Percentiles rank a stretch among this genome's conserved stretches.
phyloP scores from a whole-genome alignment of 2,888 invertebrate genomes.

The Perizoma flavofasciatum region DNA sequence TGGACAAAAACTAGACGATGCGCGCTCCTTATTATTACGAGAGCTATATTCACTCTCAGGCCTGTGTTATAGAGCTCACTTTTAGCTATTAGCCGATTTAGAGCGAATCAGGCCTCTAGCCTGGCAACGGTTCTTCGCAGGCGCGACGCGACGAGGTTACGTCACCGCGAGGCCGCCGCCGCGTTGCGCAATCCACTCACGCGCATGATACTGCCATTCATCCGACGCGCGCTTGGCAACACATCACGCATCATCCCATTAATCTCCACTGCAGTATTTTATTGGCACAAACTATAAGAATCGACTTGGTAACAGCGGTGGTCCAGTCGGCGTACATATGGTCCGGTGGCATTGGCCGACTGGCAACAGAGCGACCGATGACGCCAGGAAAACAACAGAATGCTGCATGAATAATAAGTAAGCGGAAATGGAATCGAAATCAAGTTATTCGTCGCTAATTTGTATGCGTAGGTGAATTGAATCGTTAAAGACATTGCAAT shows the following conservation, averaged over 20 bases:
- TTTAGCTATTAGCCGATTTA: conserved; percentile 6
- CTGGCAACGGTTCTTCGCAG: conserved; percentile 51
- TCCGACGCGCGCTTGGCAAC: conserved; percentile 71
- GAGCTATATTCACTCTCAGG: conserved; percentile 3
- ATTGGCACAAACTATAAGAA: conserved; percentile 23
- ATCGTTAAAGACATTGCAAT: conserved; percentile 13
- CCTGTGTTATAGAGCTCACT: conserved; percentile 5
- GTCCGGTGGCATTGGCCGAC: conserved; percentile 35
- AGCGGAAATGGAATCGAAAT: conserved; percentile 34
- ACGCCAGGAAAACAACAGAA: conserved; percentile 34
- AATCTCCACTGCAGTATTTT: conserved; percentile 31
- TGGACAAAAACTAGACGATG: no score
- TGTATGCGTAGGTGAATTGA: conserved; percentile 19
- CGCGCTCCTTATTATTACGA: no score
- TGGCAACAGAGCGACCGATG: conserved; percentile 12
- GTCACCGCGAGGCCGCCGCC: conserved; percentile 57
- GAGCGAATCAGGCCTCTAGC: conserved; percentile 17
- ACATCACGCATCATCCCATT: conserved; percentile 37
- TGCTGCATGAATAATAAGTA: conserved; percentile 33
- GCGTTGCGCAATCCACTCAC: conserved; percentile 68
- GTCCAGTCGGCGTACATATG: conserved; percentile 19
- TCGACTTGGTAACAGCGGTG: conserved; percentile 20
- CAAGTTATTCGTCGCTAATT: conserved; percentile 19
- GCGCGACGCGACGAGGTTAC: conserved; percentile 63
- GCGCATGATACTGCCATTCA: conserved; percentile 74